Conservation (phyloP, 2,888 invertebrate species). For the Ganaspis brasiliensis region DNA sequence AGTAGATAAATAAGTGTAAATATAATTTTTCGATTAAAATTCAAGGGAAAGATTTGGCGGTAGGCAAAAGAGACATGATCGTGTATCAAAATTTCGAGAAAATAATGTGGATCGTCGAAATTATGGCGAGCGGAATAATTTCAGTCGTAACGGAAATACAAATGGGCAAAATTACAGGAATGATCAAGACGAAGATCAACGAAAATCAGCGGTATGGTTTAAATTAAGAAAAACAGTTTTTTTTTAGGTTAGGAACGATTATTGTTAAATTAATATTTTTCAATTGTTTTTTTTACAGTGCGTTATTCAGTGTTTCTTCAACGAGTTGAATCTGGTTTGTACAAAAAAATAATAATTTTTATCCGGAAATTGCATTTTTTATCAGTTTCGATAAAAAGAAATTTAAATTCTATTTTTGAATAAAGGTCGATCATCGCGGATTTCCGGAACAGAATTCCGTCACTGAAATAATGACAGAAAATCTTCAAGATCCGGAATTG, state of each 20-base stretch:
- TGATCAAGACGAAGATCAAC: constrained; percentile 49
- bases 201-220: constrained; percentile 57
- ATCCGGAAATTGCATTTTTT: no score
- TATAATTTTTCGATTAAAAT: background rate
- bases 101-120: background rate
- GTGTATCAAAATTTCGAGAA: constrained; percentile 33
- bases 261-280: background rate
- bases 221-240: background rate
- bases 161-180: constrained; percentile 51
- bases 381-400: no score
- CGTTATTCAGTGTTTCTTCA: constrained; percentile 87
- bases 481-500: constrained; percentile 85
- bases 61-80: constrained; percentile 28
- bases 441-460: constrained; percentile 86
- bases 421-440: constrained; percentile 83
- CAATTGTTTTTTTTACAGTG: constrained; percentile 78
- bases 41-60: background rate
- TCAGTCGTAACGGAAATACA: constrained; percentile 45
- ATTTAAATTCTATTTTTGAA: constrained; percentile 23
- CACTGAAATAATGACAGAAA: constrained; percentile 84
- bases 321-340: constrained; percentile 86
- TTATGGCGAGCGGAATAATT: constrained; percentile 48
- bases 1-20: constrained; percentile 46
- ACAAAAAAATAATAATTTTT: constrained; percentile 39
- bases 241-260: background rate